Evolutionary conservation across 2,113 vertebrate species (phyloP).

Genomic region (Sus scrofa): DNA sequence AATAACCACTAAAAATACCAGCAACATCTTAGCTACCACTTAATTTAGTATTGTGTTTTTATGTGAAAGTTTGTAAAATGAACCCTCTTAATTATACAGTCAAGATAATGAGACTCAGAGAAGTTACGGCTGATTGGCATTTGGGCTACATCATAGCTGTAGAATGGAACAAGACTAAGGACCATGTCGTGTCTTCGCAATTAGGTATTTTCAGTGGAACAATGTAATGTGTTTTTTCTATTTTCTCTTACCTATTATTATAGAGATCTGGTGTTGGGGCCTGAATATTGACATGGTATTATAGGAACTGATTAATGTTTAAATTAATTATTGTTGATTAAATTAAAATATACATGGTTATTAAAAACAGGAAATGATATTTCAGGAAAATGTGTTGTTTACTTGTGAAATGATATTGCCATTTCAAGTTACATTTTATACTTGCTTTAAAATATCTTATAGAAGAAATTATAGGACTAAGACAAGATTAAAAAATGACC

Average conservation of each 20-base stretch:
- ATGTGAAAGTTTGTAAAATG: background rate
- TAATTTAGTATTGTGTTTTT: background rate
- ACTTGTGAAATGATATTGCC: background rate
- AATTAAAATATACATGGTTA: background rate
- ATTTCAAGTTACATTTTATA: background rate
- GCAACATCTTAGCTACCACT: background rate
- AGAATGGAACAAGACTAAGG: background rate
- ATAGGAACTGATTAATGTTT: background rate
- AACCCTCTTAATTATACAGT: background rate
- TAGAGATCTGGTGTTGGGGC: background rate
- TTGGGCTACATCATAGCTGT: background rate
- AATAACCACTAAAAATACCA: background rate
- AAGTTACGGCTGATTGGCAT: background rate
- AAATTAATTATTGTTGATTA: background rate
- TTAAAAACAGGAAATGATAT: background rate
- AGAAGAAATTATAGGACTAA: background rate
- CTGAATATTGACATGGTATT: background rate
- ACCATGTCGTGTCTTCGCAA: background rate
- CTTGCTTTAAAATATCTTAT: background rate
- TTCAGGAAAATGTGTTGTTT: background rate
- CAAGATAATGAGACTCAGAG: background rate
- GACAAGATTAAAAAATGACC: background rate
- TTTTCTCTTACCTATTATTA: background rate
- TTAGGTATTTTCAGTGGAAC: background rate
- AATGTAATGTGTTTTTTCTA: background rate